Base-by-base conservation (phyloP, 2,797 vertebrate species). In the Crenichthys baileyi region DNA sequence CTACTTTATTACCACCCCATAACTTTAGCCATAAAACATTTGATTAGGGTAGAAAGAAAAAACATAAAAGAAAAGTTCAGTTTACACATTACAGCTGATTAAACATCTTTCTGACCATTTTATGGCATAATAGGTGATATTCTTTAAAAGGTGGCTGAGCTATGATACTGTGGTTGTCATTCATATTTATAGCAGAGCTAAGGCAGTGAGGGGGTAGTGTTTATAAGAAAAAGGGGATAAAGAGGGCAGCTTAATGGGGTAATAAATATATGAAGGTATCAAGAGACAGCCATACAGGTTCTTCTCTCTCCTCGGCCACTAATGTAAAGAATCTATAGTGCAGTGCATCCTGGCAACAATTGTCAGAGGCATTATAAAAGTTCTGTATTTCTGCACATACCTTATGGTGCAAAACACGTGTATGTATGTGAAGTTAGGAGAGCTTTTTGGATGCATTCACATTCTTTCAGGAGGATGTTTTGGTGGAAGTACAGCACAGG, bases 241-340 rank as follows among this genome's bases (percentile, higher is more conserved):
- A 53, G 56, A n/a, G 88, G 80, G 88, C 82, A 82, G 82, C 75
- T 85, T 93, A 92, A 93, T 92, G 82, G 87, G 72, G 81, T 91
- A 82, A 91, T 94, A 94, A 94, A 93, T 90, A 93, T 74, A 70
- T 75, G 87, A 85, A 75, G 83, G 83, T 90, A 89, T 90, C 76
- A 79, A 81, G 76, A 88, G 92, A 90, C 83, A 46, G 88, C 85
- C 87, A 85, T 76, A 72, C 82, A 3, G 56, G 71, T 36, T 63
- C 75, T 73, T 29, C 72, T 41, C 51, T 24, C 68, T 56, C 44
- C 29, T 36, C 78, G 78, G 2, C 75, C 74, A 7, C 50, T 26
- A 76, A 78, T 70, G 85, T 82, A 74, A 85, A 87, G 68, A 82
- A 86, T 77, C 90, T 74, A 83, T 72, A 70, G 58, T 81, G 29